These are phyloP conservation scores for Agriopis leucophaearia DNA, from an alignment of 2,888 invertebrate genomes.

Conservation along the genomic window DNA sequence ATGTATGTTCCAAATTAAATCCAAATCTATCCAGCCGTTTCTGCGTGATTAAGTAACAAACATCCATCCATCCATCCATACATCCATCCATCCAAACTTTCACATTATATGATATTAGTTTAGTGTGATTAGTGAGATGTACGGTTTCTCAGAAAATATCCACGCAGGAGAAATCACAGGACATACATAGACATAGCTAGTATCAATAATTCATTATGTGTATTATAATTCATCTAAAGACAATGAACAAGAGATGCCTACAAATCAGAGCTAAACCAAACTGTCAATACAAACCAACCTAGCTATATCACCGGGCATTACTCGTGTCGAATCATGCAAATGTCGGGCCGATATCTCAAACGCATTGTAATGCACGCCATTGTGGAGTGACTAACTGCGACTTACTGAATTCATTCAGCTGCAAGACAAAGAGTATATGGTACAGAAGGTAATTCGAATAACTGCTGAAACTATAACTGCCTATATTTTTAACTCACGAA, in stretches of 20 bases:
- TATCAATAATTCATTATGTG: not conserved
- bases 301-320: constrained; percentile 31
- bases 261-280: constrained; percentile 19
- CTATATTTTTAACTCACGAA: not conserved
- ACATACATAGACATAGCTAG: not conserved
- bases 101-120: no score
- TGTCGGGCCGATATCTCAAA: constrained; percentile 47
- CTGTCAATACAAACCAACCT: constrained; percentile 21
- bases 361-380: constrained; percentile 50
- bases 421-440: constrained; percentile 32
- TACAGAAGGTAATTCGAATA: not conserved
- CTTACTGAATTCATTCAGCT: constrained; percentile 49
- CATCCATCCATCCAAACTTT: no score
- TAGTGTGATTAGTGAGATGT: no score
- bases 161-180: no score
- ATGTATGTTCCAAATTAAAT: no score
- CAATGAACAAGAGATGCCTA: not conserved
- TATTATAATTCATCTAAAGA: not conserved
- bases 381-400: constrained; percentile 59
- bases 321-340: constrained; percentile 68
- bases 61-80: no score
- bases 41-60: no score
- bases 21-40: no score
- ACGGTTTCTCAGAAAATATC: no score
- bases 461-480: not conserved